Evolutionary conservation across 2,888 invertebrate genomes (phyloP), one percentile per base, ranked within the genome.

Genomic region (Chymomyza amoena): DNA sequence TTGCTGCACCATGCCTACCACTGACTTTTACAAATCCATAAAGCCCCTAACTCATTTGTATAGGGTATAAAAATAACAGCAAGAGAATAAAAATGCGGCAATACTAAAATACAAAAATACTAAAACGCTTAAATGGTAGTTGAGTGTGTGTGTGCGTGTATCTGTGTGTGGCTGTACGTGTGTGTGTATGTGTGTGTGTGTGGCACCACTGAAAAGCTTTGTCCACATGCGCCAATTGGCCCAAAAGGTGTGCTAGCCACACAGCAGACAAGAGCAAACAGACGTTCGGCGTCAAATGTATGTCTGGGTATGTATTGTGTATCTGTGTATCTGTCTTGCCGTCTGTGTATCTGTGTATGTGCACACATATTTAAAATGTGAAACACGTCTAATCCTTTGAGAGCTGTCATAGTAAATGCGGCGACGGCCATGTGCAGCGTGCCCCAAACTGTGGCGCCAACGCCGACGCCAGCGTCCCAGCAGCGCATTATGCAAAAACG

Each of bases 381-480:
- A 89, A 89, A 90, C 90, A 89, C 87, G 88, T 90, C 86, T 89
- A 90, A 90, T 89, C 90, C 90, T 87, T 86, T 89, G 86, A 88
- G 88, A 89, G 89, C 89, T 88, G 84, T 84, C 89, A 82, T 81
- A 79, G 89, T 79, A 80, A 85, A 85, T 81, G 80, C 73, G 83
- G 80, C 73, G 83, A 79, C 73, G 83, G 13, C 69, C 76, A 74
- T 60, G 70, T 64, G 73, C 50, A 57, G 50, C 62, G 52, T 7
- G 32, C 32, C 20, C 57, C 20, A 57, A 2, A 25, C 25, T 25
- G 25, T 25, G 25, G 25, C 25, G 25, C 25, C 18, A 10, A 20
- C n/a, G 18, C 16, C 7, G 5, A 18, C 56, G 51, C 51, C 18
- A 36, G 36, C 7, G 36, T 7, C 20, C 57, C 20, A 57, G 16